phyloP scores from a whole-genome alignment of 2,113 vertebrate genomes.

The Centrocercus urophasianus region DNA sequence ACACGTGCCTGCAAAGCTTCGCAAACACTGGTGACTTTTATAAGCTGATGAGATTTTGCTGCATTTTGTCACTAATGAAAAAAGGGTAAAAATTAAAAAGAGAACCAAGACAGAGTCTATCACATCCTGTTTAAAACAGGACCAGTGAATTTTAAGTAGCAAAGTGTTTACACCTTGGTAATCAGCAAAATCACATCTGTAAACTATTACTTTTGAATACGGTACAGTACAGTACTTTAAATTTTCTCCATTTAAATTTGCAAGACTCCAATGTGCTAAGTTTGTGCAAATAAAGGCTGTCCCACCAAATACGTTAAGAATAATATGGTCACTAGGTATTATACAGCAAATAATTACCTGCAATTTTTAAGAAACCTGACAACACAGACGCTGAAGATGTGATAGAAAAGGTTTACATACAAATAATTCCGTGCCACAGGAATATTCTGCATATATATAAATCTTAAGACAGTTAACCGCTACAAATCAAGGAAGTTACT shows the following conservation, averaged over 20 bases:
- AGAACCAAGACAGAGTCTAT: background rate
- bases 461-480: background rate
- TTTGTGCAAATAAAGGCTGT: background rate
- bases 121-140: background rate
- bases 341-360: background rate
- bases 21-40: background rate
- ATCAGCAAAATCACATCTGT: background rate
- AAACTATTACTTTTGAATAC: background rate
- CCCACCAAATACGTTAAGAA: background rate
- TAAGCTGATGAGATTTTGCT: background rate
- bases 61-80: background rate
- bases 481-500: background rate
- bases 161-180: background rate
- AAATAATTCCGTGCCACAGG: background rate
- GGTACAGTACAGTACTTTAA: background rate
- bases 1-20: background rate
- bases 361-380: background rate
- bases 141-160: background rate
- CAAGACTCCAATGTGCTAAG: rapidly evolving
- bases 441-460: background rate
- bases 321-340: background rate
- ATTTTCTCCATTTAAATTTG: background rate
- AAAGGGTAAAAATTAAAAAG: background rate
- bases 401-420: background rate
- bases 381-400: background rate